Evolutionary conservation across 2,113 vertebrate genomes (phyloP).

Genomic region (Bubo scandiacus): DNA sequence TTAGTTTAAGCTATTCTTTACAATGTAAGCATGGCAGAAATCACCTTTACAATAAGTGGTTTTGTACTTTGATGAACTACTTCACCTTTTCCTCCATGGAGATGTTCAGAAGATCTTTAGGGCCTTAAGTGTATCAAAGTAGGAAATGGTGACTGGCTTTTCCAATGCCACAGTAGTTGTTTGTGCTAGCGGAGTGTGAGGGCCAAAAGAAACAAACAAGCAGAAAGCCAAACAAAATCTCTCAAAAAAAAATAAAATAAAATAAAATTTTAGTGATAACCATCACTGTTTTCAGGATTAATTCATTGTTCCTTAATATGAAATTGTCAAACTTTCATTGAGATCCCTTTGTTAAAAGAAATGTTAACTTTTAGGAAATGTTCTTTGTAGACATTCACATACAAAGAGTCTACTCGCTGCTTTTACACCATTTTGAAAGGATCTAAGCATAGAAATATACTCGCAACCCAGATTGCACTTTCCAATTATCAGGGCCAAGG

Average conservation of each 20-base stretch:
- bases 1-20: background rate
- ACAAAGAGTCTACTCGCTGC: background rate
- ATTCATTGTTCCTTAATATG: background rate
- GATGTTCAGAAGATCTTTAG: background rate
- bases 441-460: background rate
- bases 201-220: background rate
- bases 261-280: background rate
- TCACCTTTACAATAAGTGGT: background rate
- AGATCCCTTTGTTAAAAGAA: background rate
- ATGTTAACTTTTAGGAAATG: background rate
- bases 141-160: background rate
- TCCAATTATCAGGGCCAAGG: background rate
- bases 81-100: background rate
- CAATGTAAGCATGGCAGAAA: background rate
- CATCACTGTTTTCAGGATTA: background rate
- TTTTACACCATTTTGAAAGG: background rate
- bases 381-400: background rate
- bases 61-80: background rate
- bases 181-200: background rate
- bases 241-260: background rate
- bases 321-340: background rate
- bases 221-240: background rate
- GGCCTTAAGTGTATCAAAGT: background rate
- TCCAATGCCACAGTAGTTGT: background rate
- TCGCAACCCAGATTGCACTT: background rate